Base-by-base conservation (phyloP, 2,888 invertebrate genomes). In the Fabriciana adippe region DNA sequence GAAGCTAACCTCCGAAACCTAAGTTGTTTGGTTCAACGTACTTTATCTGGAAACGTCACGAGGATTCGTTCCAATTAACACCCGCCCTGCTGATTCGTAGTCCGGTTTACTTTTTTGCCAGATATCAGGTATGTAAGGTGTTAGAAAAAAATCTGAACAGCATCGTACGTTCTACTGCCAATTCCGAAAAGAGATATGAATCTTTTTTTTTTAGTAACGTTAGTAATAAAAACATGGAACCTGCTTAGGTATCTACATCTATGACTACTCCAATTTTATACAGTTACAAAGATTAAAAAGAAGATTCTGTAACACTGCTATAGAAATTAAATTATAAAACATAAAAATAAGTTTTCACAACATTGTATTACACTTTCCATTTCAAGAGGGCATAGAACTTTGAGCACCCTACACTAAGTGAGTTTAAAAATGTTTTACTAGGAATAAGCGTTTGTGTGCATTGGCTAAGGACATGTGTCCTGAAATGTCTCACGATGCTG, bases 1-100 rank as follows among this genome's bases (percentile, higher is more conserved):
- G 13, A 51, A 15, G 15, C 16, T 35, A n/a, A 18, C 11, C 11
- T 14, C 18, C 13, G 51, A 18, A 53, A 21, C 8, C 8, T 21
- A 47, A 57, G 11, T 50, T 3, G 15, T 15, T 61, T 53, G 26
- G 61, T 67, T 60, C 67, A 67, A 64, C 69, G 68, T 74, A 75
- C 74, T 77, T 82, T 89, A 87, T 87, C 87, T 78, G 78, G 78
- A 79, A 75, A 80, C 78, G 79, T 78, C 81, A 77, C 77, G 81
- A 80, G 86, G 85, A 89, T 89, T 88, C 89, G 86, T 87, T 84
- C 90, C 90, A 92, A 92, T 92, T 92, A 91, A 90, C 92, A 90
- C 90, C 82, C 82, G 76, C 73, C 78, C 77, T 76, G 81, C 78
- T 89, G 87, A 90, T 89, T 90, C 90, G 90, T 88, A 77, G 78